Evolutionary conservation across 2,113 vertebrate genomes (phyloP), one percentile per base, ranked within the genome.

Genomic region (Ellobius talpinus): DNA sequence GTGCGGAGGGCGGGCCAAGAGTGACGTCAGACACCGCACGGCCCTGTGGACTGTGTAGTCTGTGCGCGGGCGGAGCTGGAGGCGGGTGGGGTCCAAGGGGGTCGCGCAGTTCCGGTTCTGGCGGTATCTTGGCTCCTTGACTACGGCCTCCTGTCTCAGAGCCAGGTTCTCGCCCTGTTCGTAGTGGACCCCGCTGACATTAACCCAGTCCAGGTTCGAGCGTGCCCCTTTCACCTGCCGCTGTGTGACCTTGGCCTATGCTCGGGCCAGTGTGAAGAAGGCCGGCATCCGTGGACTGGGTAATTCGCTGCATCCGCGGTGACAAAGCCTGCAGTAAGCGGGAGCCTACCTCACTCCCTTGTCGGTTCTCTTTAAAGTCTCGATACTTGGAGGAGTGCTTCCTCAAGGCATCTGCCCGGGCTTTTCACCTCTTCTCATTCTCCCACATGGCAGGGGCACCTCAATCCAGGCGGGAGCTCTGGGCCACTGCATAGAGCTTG

Each of bases 11-110:
- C 29, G 4, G 55, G 3, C 36, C 50, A 11, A 5, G 9, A 0
- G n/a, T 92, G 88, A 89, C 89, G 90, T 90, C 94, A 52, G 33
- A 84, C 4, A 0, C 13, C 95, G 92, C 90, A 24, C 0, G 0
- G 92, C 5, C 21, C n/a, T 61, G 81, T 96, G 98, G 98, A 98
- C 96, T 6, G 1, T 78, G 98, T 97, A 98, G 98, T 98, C 33
- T 12, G 50, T 78, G 65, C 52, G 31, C 58, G 9, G 23, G 89
- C 29, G 3, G 24, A 52, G 63, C 74, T 21, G 72, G 74, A 24
- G n/a, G n/a, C 61, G n/a, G 84, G 89, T 52, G 87, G 23, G 0
- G 72, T 74, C 79, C 0, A 70, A 91, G 87, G 58, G 77, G n/a
- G 61, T 31, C 84, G 26, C 58, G 78, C 36, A 55, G 89, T 74